A percentile compares a stretch with the other conserved stretches of the same genome.
Evolutionary conservation across 2,797 vertebrate species (phyloP).

Genomic region (Phataginus tetradactyla): DNA sequence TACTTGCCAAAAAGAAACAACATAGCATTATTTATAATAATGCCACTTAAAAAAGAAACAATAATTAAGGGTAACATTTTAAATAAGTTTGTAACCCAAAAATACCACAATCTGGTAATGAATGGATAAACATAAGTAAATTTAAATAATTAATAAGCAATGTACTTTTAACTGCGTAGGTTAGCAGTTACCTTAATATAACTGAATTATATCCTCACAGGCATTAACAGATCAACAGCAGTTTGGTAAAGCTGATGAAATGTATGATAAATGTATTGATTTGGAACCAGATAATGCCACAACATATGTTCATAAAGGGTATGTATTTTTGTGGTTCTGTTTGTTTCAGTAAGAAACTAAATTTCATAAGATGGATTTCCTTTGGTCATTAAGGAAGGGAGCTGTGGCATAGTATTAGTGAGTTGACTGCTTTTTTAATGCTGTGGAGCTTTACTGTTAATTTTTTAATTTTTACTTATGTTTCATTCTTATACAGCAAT

Average conservation of each 20-base stretch:
- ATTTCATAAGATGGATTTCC: conserved; percentile 36
- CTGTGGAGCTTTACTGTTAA: background rate
- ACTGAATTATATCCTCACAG: conserved; percentile 83
- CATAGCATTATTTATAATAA: background rate
- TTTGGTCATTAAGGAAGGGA: conserved; percentile 6
- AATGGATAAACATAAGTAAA: conserved; percentile 38
- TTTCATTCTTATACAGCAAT: conserved; percentile 32
- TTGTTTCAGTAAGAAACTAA: conserved; percentile 38
- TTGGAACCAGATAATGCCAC: conserved; percentile 99
- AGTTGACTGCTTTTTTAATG: background rate
- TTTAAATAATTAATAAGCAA: conserved; percentile 65
- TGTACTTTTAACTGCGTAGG: conserved; percentile 17
- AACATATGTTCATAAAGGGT: conserved; percentile 99
- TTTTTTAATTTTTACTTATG: background rate
- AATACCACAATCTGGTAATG: background rate
- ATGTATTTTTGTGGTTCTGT: conserved; percentile 78
- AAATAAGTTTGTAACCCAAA: background rate
- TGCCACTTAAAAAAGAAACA: background rate
- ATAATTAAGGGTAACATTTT: background rate
- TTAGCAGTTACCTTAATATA: conserved; percentile 63
- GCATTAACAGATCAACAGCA: conserved; percentile 99
- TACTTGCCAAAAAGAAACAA: background rate
- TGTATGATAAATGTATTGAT: conserved; percentile 99
- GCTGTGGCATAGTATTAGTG: background rate
- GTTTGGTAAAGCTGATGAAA: conserved; percentile 98